Evolutionary conservation across 1,140 invertebrate genomes (phyloP).

Genomic region (Polypedilum pembai): DNA sequence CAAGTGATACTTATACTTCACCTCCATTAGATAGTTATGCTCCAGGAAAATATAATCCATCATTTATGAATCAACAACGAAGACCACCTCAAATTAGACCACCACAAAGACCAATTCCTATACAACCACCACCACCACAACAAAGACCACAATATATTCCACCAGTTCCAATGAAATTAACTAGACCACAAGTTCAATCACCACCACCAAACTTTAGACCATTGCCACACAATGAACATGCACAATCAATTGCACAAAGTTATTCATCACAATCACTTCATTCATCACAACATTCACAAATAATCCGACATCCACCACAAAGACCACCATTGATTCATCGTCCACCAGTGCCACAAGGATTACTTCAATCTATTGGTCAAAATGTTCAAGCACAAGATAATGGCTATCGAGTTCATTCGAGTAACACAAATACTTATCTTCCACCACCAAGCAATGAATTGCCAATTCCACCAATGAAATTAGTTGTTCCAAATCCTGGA

Average conservation of each 20-base stretch:
- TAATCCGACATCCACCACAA: neutral
- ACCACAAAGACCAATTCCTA: neutral
- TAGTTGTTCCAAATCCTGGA: neutral
- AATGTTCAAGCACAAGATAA: conserved; percentile 3
- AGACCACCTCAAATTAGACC: neutral
- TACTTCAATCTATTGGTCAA: neutral
- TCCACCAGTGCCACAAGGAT: neutral
- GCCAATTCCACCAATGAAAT: conserved; percentile 18
- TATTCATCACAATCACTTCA: neutral
- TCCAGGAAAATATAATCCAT: neutral
- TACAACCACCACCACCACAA: neutral
- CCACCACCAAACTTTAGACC: conserved; percentile 10
- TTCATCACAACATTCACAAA: neutral
- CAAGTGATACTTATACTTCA: neutral
- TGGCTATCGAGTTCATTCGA: neutral
- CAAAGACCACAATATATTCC: conserved; percentile 1
- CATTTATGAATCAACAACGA: neutral
- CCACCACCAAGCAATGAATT: conserved; percentile 15
- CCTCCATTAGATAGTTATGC: neutral
- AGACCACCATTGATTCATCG: neutral
- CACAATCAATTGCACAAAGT: conserved; percentile 7
- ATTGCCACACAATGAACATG: neutral
- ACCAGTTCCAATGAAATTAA: neutral
- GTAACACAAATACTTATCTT: neutral
- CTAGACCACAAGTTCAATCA: neutral